Evolutionary conservation across 2,113 vertebrate species (phyloP), one percentile per base, ranked within the genome.

Genomic region (Zosterops pallidus): DNA sequence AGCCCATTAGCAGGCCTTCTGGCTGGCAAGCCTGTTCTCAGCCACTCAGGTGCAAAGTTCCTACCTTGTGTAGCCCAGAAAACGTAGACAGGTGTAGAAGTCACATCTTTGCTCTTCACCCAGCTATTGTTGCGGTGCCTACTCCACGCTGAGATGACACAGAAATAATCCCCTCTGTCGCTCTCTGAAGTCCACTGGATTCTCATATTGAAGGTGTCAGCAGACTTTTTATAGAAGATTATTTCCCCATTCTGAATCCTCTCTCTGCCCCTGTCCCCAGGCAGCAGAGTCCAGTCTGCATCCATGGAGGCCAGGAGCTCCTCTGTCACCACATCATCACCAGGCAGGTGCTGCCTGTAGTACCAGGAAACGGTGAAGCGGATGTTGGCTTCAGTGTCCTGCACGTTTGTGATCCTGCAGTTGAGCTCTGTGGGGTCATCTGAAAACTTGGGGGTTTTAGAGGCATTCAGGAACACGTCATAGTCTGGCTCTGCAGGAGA

Each of bases 121-220:
- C 98, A 96, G 83, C 96, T 98, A 19, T 97, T 98, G 84, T 98
- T 98, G 49, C 89, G 97, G 90, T 95, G 97, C 8, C 86, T 93
- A 2, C 90, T 98, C 99, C 99, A 99, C 0, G 98, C 97, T 3
- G 98, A 98, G 74, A 99, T 97, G 1, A 93, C 95, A 89, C 99
- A 99, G 75, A 97, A 97, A 50, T 99, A 99, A 93, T 92, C 97
- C 46, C 99, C 99, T 92, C 98, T 97, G 95, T 99, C 99, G 11
- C 96, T 93, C 77, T 99, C 98, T 57, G 98, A 97, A 20, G 99
- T 98, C 93, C 98, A 99, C 62, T 99, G 98, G 90, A 99, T 98
- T 28, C 98, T 98, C 88, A 99, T 98, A 52, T 94, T 99, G 96
- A 99, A 99, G 0, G 97, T 98, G 96, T 98, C 88, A 9, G 86